Conservation (phyloP, 2,888 invertebrate genomes). For the Caenorhabditis becei region DNA sequence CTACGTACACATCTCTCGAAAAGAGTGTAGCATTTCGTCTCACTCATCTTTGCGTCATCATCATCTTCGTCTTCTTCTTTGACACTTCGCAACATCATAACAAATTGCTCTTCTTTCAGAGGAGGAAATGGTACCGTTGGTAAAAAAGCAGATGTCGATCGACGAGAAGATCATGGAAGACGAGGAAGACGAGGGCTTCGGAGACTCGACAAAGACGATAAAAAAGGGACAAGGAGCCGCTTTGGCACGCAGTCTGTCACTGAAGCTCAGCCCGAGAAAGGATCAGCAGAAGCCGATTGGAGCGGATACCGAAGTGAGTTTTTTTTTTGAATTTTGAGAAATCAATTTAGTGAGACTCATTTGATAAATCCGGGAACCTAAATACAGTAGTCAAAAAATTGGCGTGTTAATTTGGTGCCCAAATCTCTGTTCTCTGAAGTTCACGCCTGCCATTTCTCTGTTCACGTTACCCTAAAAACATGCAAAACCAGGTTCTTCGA, state of each 20-base stretch:
- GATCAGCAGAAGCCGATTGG: slow-evolving; percentile 18
- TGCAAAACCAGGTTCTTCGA: not conserved
- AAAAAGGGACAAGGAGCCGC: slow-evolving; percentile 41
- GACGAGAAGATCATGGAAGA: slow-evolving; percentile 52
- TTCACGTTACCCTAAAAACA: not conserved
- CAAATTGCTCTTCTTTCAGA: slow-evolving; percentile 8
- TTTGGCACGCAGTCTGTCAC: slow-evolving; percentile 47
- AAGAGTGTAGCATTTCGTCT: slow-evolving; percentile 25
- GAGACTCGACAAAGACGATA: slow-evolving; percentile 57
- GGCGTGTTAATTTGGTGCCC: no score
- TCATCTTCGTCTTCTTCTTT: slow-evolving; percentile 9
- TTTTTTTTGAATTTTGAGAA: not conserved
- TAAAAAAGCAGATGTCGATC: slow-evolving; percentile 57
- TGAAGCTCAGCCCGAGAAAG: slow-evolving; percentile 40
- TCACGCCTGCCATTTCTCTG: no score
- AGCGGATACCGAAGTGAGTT: slow-evolving; percentile 35
- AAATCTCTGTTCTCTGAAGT: not conserved
- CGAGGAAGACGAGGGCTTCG: slow-evolving; percentile 45
- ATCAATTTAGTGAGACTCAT: no score
- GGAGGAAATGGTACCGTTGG: slow-evolving; percentile 51
- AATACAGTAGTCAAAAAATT: no score
- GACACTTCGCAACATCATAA: slow-evolving; percentile 21
- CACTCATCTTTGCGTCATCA: slow-evolving; percentile 42
- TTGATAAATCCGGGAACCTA: no score
- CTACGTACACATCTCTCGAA: slow-evolving; percentile 12